Base-by-base conservation (phyloP, 1,140 invertebrate genomes). In the Littorina saxatilis region DNA sequence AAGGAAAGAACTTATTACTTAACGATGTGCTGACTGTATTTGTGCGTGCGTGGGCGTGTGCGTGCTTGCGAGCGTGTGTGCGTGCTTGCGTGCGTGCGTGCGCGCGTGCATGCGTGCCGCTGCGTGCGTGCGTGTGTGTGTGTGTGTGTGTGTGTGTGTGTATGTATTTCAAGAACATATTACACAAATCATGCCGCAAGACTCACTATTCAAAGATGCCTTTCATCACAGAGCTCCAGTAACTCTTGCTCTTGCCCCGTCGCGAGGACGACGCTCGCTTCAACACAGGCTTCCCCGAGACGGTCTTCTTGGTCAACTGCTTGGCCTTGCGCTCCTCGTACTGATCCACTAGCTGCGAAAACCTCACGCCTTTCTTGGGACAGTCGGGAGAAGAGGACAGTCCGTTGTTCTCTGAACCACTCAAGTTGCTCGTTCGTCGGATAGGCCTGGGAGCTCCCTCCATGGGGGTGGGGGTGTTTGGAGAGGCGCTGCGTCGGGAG, bases 171-270 rank as follows among this genome's bases (percentile, higher is more conserved):
- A n/a, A n/a, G n/a, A n/a, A n/a, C n/a, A n/a, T n/a, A n/a, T n/a
- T n/a, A n/a, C n/a, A n/a, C n/a, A 1, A 29, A 40, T 20, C 5
- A 27, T 43, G 58, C 23, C 68, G 1, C n/a, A 39, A 23, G 17
- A 84, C 83, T 85, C 73, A 89, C 89, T 87, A 87, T 82, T 90
- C 89, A 61, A 90, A 79, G 13, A 90, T 75, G 2, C 85, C 85
- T 75, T 83, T 87, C 0, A 90, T 52, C 32, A 90, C 82, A 43
- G 83, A 80, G 9, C 86, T 73, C 89, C 89, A 90, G 80, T 89
- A 90, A 27, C 87, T 86, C 0, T 52, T 50, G 50, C 74, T 61
- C 35, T 77, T 77, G 29, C 74, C 74, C 61, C 47, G 7, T 0
- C 74, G 74, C 7, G n/a, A 5, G 52, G 50, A 58, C 3, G 74